Evolutionary conservation across 2,113 vertebrate species (phyloP), one percentile per base, ranked within the genome.

Genomic region (Anas platyrhynchos): DNA sequence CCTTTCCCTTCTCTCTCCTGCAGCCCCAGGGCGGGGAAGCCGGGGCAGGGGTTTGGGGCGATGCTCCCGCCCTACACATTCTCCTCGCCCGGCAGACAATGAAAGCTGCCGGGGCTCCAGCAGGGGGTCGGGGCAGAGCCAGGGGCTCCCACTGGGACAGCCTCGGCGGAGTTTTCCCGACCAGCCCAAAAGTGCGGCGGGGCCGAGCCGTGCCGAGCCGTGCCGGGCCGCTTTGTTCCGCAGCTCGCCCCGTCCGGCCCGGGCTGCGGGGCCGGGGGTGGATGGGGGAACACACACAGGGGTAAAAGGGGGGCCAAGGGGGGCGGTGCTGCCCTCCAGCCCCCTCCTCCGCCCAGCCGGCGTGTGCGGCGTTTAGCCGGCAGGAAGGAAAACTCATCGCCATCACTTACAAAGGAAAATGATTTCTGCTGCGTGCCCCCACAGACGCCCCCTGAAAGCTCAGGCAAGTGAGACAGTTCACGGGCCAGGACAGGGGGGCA

Each of bases 371-470:
- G 16, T 44, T 83, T 43, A 44, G 36, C 34, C 13, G 67, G 48
- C 73, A 50, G 83, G 41, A 44, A 58, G 22, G 18, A n/a, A 83
- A 67, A 91, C 83, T 93, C 88, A 88, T 84, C 68, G 55, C 83
- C 89, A 83, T 83, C 80, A 62, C 73, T 94, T 94, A 96, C 86
- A 95, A 96, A 95, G 83, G n/a, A 56, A 83, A 76, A 73, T 7
- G 20, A 36, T 92, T 63, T 36, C 55, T 86, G 44, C 46, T 50
- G 23, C 27, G 23, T 23, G 12, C 32, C 11, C 46, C 32, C 38
- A 16, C 18, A 13, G 38, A 34, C 27, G 16, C 44, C 31, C 18
- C 29, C 38, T 4, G 52, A 34, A 55, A 80, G 63, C 71, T 69
- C 67, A 29, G 59, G 34, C 63, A 76, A 90, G 78, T 61, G 82